Evolutionary conservation across 2,113 vertebrate genomes (phyloP).

Genomic region (Acanthisitta chloris): DNA sequence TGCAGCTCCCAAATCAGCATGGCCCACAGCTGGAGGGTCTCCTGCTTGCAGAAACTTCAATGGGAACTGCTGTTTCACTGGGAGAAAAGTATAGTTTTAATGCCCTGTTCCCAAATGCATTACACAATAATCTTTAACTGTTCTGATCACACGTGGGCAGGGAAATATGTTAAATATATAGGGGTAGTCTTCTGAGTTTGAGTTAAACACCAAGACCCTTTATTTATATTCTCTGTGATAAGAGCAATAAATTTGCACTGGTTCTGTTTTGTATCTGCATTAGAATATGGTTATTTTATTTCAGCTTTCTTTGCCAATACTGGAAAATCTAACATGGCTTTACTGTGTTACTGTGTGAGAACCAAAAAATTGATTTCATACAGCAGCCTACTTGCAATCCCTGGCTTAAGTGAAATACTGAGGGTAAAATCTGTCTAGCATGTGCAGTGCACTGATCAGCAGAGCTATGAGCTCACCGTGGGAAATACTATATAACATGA

Average conservation of each 20-base stretch:
- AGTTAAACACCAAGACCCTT: neutral
- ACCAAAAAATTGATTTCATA: slow-evolving; percentile 35
- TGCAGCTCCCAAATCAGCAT: neutral
- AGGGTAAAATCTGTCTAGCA: neutral
- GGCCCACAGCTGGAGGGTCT: neutral
- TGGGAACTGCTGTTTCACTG: neutral
- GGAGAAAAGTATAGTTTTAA: neutral
- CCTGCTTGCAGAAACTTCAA: neutral
- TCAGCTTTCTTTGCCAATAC: slow-evolving; percentile 19
- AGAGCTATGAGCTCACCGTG: neutral
- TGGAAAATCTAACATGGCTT: slow-evolving; percentile 15
- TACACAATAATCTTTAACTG: neutral
- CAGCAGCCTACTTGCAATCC: slow-evolving; percentile 16
- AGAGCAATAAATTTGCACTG: neutral
- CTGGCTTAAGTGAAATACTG: neutral
- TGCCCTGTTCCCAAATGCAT: neutral
- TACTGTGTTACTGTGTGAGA: neutral
- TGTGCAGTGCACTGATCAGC: neutral
- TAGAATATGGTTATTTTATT: slow-evolving; percentile 6
- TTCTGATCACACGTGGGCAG: neutral
- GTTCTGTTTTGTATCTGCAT: neutral
- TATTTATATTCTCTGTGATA: neutral
- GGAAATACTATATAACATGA: neutral
- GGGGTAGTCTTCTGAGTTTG: neutral
- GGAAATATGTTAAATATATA: neutral